These are phyloP conservation scores for Himalopsyche anomala DNA, from an alignment of 2,888 invertebrate species.

Conservation along the genomic window DNA sequence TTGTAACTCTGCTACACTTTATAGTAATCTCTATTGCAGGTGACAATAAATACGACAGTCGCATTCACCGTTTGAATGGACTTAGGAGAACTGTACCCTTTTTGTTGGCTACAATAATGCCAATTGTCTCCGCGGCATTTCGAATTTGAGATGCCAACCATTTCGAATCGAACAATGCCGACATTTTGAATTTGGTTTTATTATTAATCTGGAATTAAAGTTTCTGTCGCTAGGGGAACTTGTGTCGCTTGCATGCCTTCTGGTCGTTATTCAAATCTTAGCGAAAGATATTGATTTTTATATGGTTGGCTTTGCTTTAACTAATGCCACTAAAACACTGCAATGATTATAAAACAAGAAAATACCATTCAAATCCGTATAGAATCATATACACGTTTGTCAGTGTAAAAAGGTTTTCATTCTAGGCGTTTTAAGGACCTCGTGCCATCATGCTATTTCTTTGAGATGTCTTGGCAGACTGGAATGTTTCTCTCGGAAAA, in stretches of 20 bases:
- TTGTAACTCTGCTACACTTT: conserved; percentile 46
- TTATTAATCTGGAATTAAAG: conserved; percentile 47
- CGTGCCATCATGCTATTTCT: too few relatives aligned
- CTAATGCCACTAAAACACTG: not conserved
- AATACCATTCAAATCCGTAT: not conserved
- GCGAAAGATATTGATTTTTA: conserved; percentile 1
- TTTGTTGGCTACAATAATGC: conserved; percentile 48
- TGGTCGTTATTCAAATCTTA: conserved; percentile 6
- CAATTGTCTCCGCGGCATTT: conserved; percentile 55
- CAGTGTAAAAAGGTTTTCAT: too few relatives aligned
- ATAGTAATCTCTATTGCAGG: conserved; percentile 55
- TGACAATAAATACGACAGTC: conserved; percentile 55
- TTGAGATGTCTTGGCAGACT: too few relatives aligned
- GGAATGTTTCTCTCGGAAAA: too few relatives aligned
- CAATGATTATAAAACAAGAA: not conserved
- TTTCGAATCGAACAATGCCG: conserved; percentile 55
- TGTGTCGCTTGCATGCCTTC: conserved; percentile 8
- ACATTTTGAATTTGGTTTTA: conserved; percentile 38
- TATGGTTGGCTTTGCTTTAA: not conserved
- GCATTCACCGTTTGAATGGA: conserved; percentile 52
- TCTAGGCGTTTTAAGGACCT: too few relatives aligned
- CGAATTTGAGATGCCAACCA: conserved; percentile 60
- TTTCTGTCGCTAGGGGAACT: conserved; percentile 1
- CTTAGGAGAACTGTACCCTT: conserved; percentile 44
- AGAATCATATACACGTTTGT: too few relatives aligned